Base-by-base conservation (phyloP, 2,888 invertebrate species). In the Troides aeacus region DNA sequence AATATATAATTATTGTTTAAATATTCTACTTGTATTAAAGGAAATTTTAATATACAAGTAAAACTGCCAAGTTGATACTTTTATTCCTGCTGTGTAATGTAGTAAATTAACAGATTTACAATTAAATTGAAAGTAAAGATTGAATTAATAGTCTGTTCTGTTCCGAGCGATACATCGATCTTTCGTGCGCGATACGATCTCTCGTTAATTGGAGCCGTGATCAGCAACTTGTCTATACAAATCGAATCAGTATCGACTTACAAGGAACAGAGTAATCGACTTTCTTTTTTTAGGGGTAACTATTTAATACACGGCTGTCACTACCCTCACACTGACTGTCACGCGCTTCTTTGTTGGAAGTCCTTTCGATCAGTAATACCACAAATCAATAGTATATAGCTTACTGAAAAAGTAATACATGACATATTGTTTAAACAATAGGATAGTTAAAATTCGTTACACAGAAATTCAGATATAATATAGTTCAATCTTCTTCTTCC, bases 171-270 rank as follows among this genome's bases (percentile, higher is more conserved):
- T 60, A 36, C 15, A 46, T 42, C 50, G 50, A 18, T 50, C 53
- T 30, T 3, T 67, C 15, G 42, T 61, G 39, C 18, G 61, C 36
- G 67, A 68, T 62, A 58, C 46, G 18, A 58, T 68, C 67, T 62
- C 24, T 57, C 23, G 57, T 56, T 68, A 68, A 62, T 62, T 62
- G 46, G 56, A 68, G 39, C 61, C 39, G 56, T 24, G 57, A 62
- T 68, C 46, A n/a, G 58, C 67, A 68, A 62, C 62, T 68, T 56
- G 42, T 42, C 62, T 68, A n/a, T 62, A 39, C 62, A 57, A 67
- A 58, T 68, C 56, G 67, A 58, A 58, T 67, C 30, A 46, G 39
- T 50, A 53, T 53, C 59, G 30, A 62, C n/a, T 46, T 24, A 46
- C 24, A 58, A 62, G 57, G 57, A 57, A 21, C 57, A n/a, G 57